These are phyloP conservation scores for Rhyacichthys aspro DNA, from an alignment of 2,797 vertebrate species.

Conservation along the genomic window DNA sequence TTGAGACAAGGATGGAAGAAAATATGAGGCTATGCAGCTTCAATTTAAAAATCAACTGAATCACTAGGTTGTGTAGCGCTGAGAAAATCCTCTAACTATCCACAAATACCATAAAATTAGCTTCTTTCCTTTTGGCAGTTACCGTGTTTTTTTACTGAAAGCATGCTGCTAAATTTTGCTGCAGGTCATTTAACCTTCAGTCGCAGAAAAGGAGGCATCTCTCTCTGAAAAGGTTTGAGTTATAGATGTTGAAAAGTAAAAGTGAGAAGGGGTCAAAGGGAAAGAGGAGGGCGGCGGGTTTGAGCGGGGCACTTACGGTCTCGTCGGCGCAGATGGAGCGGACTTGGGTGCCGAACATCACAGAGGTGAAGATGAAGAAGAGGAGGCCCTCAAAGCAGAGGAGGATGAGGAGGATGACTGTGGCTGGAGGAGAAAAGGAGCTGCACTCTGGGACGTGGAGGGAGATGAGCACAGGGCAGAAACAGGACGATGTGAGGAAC, in stretches of 20 bases:
- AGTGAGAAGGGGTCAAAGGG: conserved; percentile 6
- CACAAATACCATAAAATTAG: too few relatives aligned
- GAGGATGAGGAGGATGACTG: conserved; percentile 97
- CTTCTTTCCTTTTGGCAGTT: conserved; percentile 20
- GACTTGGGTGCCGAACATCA: conserved; percentile 99
- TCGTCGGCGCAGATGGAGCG: conserved; percentile 99
- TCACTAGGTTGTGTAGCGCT: too few relatives aligned
- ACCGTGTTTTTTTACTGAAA: not conserved
- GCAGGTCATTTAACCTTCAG: not conserved
- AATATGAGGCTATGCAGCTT: too few relatives aligned
- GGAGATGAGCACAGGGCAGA: conserved; percentile 45
- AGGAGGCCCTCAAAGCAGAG: conserved; percentile 97
- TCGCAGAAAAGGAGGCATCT: not conserved
- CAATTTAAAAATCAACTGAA: too few relatives aligned
- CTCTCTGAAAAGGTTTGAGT: conserved; percentile 9
- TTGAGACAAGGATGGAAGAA: too few relatives aligned
- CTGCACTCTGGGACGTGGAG: conserved; percentile 89
- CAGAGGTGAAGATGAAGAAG: conserved; percentile 98
- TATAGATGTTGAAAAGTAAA: conserved; percentile 8
- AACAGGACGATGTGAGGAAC: conserved; percentile 48
- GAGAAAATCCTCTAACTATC: too few relatives aligned
- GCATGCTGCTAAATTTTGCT: not conserved
- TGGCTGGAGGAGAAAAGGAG: conserved; percentile 95
- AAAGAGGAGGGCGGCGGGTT: conserved; percentile 5
- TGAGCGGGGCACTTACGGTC: conserved; percentile 86